Evolutionary conservation across 1,140 invertebrate genomes (phyloP), one percentile per base, ranked within the genome.

Genomic region (Hesperophylax magnus): DNA sequence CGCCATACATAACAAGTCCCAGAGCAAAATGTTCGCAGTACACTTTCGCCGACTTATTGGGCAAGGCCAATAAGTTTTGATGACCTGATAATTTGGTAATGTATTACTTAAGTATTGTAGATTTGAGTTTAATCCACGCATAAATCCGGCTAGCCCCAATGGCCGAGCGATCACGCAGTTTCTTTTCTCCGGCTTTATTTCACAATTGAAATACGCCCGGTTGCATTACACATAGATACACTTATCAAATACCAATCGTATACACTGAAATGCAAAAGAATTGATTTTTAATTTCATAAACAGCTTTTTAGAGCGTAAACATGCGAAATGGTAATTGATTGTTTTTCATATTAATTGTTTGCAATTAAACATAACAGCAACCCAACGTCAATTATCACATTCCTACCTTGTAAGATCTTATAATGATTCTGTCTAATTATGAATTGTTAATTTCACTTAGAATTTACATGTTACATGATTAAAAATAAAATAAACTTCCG

Each of bases 31-130:
- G 53, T 76, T 60, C 67, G 78, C 78, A 60, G 27, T 27, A 76
- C 61, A 80, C 71, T 76, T 80, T 76, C 72, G 79, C 72, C 79
- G 67, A 17, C 27, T 31, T 69, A 77, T 81, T 81, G 61, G 74
- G 79, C 79, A 81, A 81, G 79, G 79, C 79, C 79, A 67, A 53
- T 77, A 54, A 52, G 39, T 76, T 76, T 61, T 65, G 79, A 80
- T 80, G 71, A 71, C 79, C 71, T 80, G 79, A 47, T 78, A 67
- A 67, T 67, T 67, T 17, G 63, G 22, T 67, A 67, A 67, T 67
- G 20, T 34, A 67, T 67, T 31, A 67, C 63, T 67, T 67, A 67
- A 67, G 63, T 67, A 31, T 34, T 34, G 24, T 67, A 67, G 7
- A 34, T 31, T 67, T 67, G 63, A 27, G 22, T 39, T 11, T 34